A percentile compares a stretch with the other conserved stretches of the same genome.
phyloP scores from a whole-genome alignment of 1,140 invertebrate species.

The Batillaria attramentaria region DNA sequence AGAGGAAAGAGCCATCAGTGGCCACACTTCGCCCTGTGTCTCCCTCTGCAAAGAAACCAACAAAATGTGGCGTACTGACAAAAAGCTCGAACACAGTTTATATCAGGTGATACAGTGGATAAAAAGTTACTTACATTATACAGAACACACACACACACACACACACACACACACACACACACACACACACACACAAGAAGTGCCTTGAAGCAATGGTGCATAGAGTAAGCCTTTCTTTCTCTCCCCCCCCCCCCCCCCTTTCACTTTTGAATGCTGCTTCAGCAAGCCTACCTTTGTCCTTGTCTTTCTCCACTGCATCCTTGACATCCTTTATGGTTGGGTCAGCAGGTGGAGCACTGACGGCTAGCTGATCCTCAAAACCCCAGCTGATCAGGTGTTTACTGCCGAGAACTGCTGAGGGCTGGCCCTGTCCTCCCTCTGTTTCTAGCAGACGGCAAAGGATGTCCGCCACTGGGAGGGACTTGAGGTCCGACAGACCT shows the following conservation, averaged over 20 bases:
- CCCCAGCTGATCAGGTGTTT: conserved; percentile 70
- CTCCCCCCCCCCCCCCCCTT: too few relatives aligned
- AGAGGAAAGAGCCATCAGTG: conserved; percentile 68
- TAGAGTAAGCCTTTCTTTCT: too few relatives aligned
- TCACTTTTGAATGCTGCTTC: too few relatives aligned
- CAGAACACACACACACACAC: background rate
- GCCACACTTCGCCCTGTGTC: conserved; percentile 65
- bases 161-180: conserved; percentile 9
- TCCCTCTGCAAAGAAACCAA: conserved; percentile 35
- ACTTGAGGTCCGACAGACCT: conserved; percentile 55
- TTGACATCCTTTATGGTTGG: conserved; percentile 55
- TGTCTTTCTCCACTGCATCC: conserved; percentile 58
- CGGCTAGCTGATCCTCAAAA: conserved; percentile 66
- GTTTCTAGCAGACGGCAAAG: conserved; percentile 61
- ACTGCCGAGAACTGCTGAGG: conserved; percentile 57
- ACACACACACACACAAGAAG: background rate
- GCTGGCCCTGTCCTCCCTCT: conserved; percentile 64
- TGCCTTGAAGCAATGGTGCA: background rate
- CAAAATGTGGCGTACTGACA: background rate
- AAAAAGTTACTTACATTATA: too few relatives aligned
- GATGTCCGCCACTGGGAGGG: conserved; percentile 62
- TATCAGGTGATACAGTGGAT: background rate
- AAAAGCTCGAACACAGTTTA: conserved; percentile 4
- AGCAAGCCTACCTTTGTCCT: conserved; percentile 52
- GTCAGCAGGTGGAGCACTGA: conserved; percentile 39